Evolutionary conservation across 1,140 invertebrate genomes (phyloP).

Genomic region (Ips nitidus): DNA sequence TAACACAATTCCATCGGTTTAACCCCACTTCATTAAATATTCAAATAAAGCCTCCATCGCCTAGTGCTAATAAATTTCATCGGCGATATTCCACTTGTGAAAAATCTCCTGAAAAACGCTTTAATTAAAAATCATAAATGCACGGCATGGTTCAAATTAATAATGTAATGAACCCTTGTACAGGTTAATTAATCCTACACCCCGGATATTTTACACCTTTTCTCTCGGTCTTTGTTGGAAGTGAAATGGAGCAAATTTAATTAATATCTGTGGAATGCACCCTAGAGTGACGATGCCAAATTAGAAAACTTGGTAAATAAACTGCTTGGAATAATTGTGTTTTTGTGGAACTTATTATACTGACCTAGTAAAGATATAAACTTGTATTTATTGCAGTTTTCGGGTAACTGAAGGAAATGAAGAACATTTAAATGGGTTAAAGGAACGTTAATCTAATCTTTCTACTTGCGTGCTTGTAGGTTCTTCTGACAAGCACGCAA

Average conservation of each 20-base stretch:
- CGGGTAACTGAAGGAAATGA: too few species aligned
- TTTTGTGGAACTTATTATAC: slow-evolving; percentile 1
- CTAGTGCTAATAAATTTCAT: slow-evolving; percentile 23
- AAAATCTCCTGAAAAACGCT: slow-evolving; percentile 21
- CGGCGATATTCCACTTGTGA: slow-evolving; percentile 15
- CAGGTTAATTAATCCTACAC: slow-evolving; percentile 34
- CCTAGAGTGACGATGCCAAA: slow-evolving; percentile 20
- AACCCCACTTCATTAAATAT: slow-evolving; percentile 16
- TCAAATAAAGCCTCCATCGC: slow-evolving; percentile 13
- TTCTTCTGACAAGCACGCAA: too few species aligned
- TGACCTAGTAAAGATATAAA: too few species aligned
- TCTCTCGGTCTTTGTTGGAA: slow-evolving; percentile 25
- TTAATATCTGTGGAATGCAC: slow-evolving; percentile 36
- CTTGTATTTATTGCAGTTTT: too few species aligned
- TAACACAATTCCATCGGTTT: slow-evolving; percentile 10
- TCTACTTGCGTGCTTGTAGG: too few species aligned
- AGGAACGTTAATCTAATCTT: too few species aligned
- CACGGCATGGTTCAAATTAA: slow-evolving; percentile 35
- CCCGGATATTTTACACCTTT: slow-evolving; percentile 36
- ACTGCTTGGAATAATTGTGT: slow-evolving; percentile 15
- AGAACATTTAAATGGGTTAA: too few species aligned
- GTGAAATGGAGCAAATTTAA: slow-evolving; percentile 30
- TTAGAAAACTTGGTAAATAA: slow-evolving; percentile 31
- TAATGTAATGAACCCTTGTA: slow-evolving; percentile 38
- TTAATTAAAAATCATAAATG: slow-evolving; percentile 39